Evolutionary conservation across 2,113 vertebrate species (phyloP), one percentile per base, ranked within the genome.

Genomic region (Gasterosteus aculeatus): DNA sequence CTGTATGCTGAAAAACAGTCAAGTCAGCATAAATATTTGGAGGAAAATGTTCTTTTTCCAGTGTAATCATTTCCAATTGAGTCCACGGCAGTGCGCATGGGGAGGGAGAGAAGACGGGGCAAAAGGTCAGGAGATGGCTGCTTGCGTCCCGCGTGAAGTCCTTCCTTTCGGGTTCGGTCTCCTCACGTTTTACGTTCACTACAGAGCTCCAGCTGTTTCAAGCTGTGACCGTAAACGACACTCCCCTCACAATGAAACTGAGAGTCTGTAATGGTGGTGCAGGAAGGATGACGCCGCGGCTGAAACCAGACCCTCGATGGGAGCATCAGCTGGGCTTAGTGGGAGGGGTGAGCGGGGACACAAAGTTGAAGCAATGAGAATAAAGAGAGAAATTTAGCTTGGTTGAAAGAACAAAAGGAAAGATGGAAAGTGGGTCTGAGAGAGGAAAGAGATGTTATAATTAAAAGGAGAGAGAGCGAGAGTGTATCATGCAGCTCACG

Each of bases 401-500:
- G 56, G 16, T 39, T 5, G 26, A 33, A 65, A 83, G 41, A 66
- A 69, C 53, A 76, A 51, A 15, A 7, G 11, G 0, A 49, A 64
- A 35, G 59, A 72, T 44, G 14, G 15, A 64, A 69, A 69, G 51
- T 35, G 33, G 33, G 39, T 75, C 14, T 65, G 44, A 56, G 53
- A 56, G 58, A 65, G 46, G 41, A 58, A 66, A 62, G 78, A 22
- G 62, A 76, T 19, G 39, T 63, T 74, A 82, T 83, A 87, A 89
- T 87, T 90, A 89, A 84, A 54, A 74, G 77, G 41, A 49, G 46
- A 78, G n/a, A 42, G 62, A 72, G 58, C 10, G 18, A 63, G 67
- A 74, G 77, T 60, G 75, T 53, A 76, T 77, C 60, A 72, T 85
- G 76, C 69, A 44, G 78, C 82, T 85, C 82, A 80, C 60, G 18